Evolutionary conservation across 1,140 invertebrate species (phyloP), one percentile per base, ranked within the genome.

Genomic region (Berghia stephanieae): DNA sequence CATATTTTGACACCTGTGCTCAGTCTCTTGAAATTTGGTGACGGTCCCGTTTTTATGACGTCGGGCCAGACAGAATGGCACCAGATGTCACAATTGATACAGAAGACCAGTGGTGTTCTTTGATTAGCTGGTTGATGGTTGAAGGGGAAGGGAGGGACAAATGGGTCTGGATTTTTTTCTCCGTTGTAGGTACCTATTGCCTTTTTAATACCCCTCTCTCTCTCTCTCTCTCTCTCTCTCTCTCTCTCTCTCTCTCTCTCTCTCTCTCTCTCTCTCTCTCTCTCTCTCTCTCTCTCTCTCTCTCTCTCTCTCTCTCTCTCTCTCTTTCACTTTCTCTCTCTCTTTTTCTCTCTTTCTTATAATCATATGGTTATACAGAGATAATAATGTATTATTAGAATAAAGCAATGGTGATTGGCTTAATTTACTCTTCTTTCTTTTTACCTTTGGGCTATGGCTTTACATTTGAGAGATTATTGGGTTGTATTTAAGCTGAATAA

Each of bases 191-290:
- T n/a, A n/a, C n/a, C n/a, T n/a, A n/a, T n/a, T n/a, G n/a, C n/a
- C n/a, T n/a, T n/a, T n/a, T n/a, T n/a, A n/a, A n/a, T n/a, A n/a
- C 27, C 18, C 5, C 27, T 36, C 34, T 46, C 24, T 13, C 34
- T 49, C 49, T 73, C 44, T 49, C 31, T 73, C 71, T 57, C 16
- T 44, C 6, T 44, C 72, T 60, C 42, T 60, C 36, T 60, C 72
- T 40, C 36, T 38, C 6, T 40, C 27, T 44, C 72, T 60, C 24
- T 60, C 36, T 57, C 43, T 74, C 5, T 60, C 43, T 60, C 5
- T 60, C 55, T 44, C 3, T 24, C 31, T 57, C 2, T 34, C 34
- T 73, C 24, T 34, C 18, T 36, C 43, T 57, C 34, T 57, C 46
- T 73, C 10, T 34, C 49, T 36, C 1, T 24, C 34, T 13, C 38